Evolutionary conservation across 2,888 invertebrate species (phyloP).

Genomic region (Eupithecia vulgata): DNA sequence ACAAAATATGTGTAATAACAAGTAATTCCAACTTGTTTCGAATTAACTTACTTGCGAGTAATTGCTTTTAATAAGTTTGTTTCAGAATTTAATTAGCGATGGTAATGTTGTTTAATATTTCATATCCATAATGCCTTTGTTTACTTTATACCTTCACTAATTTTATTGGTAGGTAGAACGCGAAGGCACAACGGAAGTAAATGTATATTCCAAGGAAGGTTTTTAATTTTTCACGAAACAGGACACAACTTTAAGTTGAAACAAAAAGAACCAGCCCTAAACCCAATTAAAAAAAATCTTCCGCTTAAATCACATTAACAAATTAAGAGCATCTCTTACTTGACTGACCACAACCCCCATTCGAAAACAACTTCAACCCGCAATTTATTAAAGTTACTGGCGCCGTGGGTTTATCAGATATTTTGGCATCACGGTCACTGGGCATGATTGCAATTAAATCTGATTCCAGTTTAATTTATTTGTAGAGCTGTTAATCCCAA

Average conservation of each 20-base stretch:
- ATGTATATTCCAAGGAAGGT: neutral
- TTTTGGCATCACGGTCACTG: conserved; percentile 55
- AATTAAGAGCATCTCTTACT: neutral
- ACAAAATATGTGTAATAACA: conserved; percentile 2
- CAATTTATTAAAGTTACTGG: conserved; percentile 44
- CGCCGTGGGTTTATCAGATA: conserved; percentile 51
- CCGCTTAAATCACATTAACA: too few relatives aligned
- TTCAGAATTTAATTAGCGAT: conserved; percentile 15
- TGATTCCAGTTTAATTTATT: conserved; percentile 55
- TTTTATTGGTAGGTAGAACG: neutral
- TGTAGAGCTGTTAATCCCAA: conserved; percentile 51
- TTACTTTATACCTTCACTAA: neutral
- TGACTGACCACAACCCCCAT: conserved; percentile 8
- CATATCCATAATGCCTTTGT: neutral
- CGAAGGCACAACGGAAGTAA: neutral
- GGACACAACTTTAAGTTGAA: too few relatives aligned
- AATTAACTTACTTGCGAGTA: conserved; percentile 7
- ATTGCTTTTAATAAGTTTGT: conserved; percentile 18
- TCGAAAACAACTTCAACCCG: conserved; percentile 31
- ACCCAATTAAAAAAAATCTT: too few relatives aligned
- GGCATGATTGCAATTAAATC: conserved; percentile 60
- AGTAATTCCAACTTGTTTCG: conserved; percentile 3
- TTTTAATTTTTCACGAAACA: neutral
- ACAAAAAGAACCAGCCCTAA: too few relatives aligned
- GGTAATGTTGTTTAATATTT: conserved; percentile 2